These are phyloP conservation scores for Drosophila flavopinicola DNA, from an alignment of 2,888 invertebrate genomes.

Conservation along the genomic window DNA sequence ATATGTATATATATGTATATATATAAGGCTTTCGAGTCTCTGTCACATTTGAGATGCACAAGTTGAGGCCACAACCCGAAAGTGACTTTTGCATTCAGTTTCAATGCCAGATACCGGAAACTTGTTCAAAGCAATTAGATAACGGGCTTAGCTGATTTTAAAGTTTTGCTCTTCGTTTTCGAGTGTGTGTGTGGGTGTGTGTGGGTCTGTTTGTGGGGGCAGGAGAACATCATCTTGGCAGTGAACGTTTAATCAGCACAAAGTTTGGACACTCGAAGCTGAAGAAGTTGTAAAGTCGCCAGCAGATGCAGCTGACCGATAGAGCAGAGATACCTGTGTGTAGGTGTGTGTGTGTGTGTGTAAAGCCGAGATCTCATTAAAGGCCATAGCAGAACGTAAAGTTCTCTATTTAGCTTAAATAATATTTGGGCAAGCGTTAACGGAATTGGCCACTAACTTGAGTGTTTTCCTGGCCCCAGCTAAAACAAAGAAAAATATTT, in stretches of 20 bases:
- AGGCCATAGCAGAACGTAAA: constrained; percentile 33
- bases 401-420: constrained; percentile 71
- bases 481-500: constrained; percentile 76
- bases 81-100: constrained; percentile 73
- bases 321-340: constrained; percentile 12
- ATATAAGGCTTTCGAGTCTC: neutral
- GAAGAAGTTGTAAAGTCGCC: constrained; percentile 60
- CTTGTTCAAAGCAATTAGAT: constrained; percentile 79
- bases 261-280: constrained; percentile 48
- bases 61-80: constrained; percentile 56
- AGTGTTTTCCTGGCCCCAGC: constrained; percentile 58
- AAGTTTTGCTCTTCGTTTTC: constrained; percentile 52
- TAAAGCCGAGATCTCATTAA: constrained; percentile 64
- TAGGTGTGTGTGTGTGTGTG: constrained; percentile 4
- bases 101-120: constrained; percentile 62
- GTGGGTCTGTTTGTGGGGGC: constrained; percentile 22
- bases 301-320: constrained; percentile 53
- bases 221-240: constrained; percentile 41
- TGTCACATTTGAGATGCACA: constrained; percentile 36
- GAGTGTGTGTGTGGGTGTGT: constrained; percentile 5
- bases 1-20: too few relatives aligned
- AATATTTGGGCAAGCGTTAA: constrained; percentile 77
- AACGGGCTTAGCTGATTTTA: constrained; percentile 69
- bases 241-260: constrained; percentile 72
- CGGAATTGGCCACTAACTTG: constrained; percentile 77